phyloP scores from a whole-genome alignment of 2,113 vertebrate species.

The Nothoprocta perdicaria region DNA sequence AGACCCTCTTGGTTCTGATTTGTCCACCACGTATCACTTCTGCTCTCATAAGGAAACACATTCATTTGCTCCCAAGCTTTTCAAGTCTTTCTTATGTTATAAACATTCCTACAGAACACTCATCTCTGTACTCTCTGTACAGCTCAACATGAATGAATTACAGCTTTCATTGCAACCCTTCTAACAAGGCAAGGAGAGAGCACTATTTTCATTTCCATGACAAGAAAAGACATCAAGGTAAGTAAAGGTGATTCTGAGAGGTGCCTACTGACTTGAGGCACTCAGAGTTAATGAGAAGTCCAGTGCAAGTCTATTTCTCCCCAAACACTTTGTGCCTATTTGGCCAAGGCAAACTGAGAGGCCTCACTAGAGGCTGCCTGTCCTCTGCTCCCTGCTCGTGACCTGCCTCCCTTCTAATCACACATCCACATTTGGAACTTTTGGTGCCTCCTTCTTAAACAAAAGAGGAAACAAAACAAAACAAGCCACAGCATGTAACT shows the following conservation, averaged over 20 bases:
- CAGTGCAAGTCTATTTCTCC: not conserved
- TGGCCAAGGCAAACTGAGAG: not conserved
- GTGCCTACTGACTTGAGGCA: not conserved
- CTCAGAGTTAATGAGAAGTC: not conserved
- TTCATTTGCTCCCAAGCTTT: constrained; percentile 29
- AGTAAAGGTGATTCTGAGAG: constrained; percentile 12
- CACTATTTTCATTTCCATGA: not conserved
- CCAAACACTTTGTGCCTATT: not conserved
- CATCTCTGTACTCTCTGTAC: constrained; percentile 14
- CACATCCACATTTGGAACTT: not conserved
- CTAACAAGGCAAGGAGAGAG: constrained; percentile 26
- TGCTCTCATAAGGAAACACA: constrained; percentile 18
- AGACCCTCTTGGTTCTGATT: not conserved
- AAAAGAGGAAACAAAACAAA: not conserved
- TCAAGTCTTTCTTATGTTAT: constrained; percentile 39
- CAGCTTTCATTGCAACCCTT: constrained; percentile 21
- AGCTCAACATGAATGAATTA: constrained; percentile 25
- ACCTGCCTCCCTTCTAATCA: not conserved
- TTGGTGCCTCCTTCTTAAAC: not conserved
- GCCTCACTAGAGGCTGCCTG: not conserved
- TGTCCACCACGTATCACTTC: constrained; percentile 17
- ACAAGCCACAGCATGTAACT: not conserved
- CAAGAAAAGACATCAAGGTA: constrained; percentile 19
- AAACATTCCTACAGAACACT: constrained; percentile 33
- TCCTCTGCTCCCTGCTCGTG: not conserved